These are phyloP conservation scores for Andrena hattorfiana DNA, from an alignment of 2,888 invertebrate species.

Conservation along the genomic window DNA sequence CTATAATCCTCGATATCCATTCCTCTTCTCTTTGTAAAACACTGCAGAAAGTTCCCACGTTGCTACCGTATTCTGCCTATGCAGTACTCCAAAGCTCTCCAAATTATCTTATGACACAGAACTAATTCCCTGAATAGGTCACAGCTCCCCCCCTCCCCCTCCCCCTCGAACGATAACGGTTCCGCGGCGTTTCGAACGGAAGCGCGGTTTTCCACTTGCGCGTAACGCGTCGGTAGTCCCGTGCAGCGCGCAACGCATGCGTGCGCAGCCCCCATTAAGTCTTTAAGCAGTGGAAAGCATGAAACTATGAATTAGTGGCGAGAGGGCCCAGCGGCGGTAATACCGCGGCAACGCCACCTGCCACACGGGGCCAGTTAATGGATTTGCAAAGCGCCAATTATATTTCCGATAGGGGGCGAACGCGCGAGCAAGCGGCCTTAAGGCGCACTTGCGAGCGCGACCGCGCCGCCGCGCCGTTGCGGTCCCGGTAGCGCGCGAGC, in stretches of 20 bases:
- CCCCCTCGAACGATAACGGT: slow-evolving; percentile 53
- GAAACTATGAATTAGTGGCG: slow-evolving; percentile 71
- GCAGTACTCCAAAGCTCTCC: not conserved
- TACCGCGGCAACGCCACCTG: slow-evolving; percentile 67
- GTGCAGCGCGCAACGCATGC: slow-evolving; percentile 38
- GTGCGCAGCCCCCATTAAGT: slow-evolving; percentile 68
- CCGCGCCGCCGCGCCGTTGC: slow-evolving; percentile 24
- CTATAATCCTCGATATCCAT: too few species aligned
- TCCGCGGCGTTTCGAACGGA: slow-evolving; percentile 51
- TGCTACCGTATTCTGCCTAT: too few species aligned
- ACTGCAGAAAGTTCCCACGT: too few species aligned
- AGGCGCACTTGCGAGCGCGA: slow-evolving; percentile 47
- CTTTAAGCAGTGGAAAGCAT: slow-evolving; percentile 70
- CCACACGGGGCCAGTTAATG: slow-evolving; percentile 69
- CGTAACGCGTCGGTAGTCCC: slow-evolving; percentile 7
- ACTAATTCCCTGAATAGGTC: slow-evolving; percentile 33
- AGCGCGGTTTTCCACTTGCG: slow-evolving; percentile 54
- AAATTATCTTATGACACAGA: not conserved
- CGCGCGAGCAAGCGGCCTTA: slow-evolving; percentile 32
- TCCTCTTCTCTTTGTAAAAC: too few species aligned
- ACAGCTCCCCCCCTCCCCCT: slow-evolving; percentile 12
- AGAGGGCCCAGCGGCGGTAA: slow-evolving; percentile 59
- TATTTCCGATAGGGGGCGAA: slow-evolving; percentile 68
- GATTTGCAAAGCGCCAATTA: slow-evolving; percentile 74
- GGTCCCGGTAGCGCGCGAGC: slow-evolving; percentile 57